Base-by-base conservation (phyloP, 92 coral and sea anemone genomes). In the Metridium senile region DNA sequence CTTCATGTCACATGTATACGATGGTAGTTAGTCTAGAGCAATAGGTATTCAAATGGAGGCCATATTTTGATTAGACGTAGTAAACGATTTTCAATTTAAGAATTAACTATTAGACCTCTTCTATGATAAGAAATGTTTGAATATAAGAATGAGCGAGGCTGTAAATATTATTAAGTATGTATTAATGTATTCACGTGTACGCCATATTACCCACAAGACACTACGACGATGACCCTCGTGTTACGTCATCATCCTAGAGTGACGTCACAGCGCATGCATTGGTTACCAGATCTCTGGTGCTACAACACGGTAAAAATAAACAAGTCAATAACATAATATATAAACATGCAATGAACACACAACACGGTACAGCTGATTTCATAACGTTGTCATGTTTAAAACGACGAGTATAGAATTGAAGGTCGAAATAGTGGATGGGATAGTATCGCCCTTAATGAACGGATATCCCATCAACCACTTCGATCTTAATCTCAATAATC, bases 161-260 rank as follows among this genome's bases (percentile, higher is more conserved):
- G 22, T 34, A 68, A 22, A 47, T 23, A 18, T 70, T 27, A 72
- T 1, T 56, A 20, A 28, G 1, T 56, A 30, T 34, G 78, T 22
- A 11, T 34, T 33, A 47, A 7, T 70, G 25, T 21, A 47, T 20
- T 25, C 0, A 30, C 49, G 13, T 62, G 21, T 22, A 31, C 61
- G 74, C 23, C 74, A 70, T 72, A 20, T 34, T 33, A 33, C 67
- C 66, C 10, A 3, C 69, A 16, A 11, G 31, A 53, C 49, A 17
- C 51, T 16, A 9, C 20, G 68, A 73, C 49, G 68, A 73, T 58
- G 78, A 73, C 63, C 78, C 43, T 57, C 78, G 68, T 57, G 78
- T 57, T 73, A 58, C 78, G 63, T 73, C 78, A 73, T 73, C 68
- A 73, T 73, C 78, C 78, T 56, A 31, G 76, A 58, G 57, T 75